Base-by-base conservation (phyloP, 1,140 invertebrate genomes). In the Campodea augens region DNA sequence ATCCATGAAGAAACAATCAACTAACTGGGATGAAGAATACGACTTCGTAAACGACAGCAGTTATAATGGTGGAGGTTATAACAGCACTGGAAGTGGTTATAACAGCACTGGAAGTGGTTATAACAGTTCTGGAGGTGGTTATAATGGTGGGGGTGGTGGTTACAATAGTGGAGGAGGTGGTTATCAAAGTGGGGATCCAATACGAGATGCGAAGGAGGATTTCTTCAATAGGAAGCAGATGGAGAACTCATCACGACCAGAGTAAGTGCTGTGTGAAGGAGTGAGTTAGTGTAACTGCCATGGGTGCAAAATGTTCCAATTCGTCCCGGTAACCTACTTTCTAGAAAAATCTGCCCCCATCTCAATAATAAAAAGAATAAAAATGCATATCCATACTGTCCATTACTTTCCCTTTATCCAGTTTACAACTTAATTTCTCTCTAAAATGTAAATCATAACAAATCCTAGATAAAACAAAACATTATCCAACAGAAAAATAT, bases 171-270 rank as follows among this genome's bases (percentile, higher is more conserved):
- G 44, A 24, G 18, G 25, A 19, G 29, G 47, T 42, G 58, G 49
- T 12, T 59, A 59, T 27, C 56, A 57, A 47, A 49, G 48, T 37
- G 54, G 55, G 7, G 46, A 65, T 12, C 67, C 64, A 42, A 68
- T 77, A 47, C 73, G 73, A 51, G 67, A 70, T 55, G 78, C 86
- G 59, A 84, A 79, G 54, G 81, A 85, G 51, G 71, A 73, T 23
- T 89, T 82, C 58, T 87, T 88, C 56, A 60, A 61, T 3, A 70
- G 64, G 55, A 74, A 71, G 51, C 81, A 85, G 61, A 65, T 65
- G 50, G 81, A 88, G 63, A 88, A 88, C 70, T 70, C 77, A 2
- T 59, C 52, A 40, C 66, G 79, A 56, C 73, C 81, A 49, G 78
- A 75, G 80, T 85, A 69, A 67, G 71, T 60, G n/a, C n/a, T n/a